phyloP scores from a whole-genome alignment of 2,888 invertebrate genomes.

The Cerastoderma edule region DNA sequence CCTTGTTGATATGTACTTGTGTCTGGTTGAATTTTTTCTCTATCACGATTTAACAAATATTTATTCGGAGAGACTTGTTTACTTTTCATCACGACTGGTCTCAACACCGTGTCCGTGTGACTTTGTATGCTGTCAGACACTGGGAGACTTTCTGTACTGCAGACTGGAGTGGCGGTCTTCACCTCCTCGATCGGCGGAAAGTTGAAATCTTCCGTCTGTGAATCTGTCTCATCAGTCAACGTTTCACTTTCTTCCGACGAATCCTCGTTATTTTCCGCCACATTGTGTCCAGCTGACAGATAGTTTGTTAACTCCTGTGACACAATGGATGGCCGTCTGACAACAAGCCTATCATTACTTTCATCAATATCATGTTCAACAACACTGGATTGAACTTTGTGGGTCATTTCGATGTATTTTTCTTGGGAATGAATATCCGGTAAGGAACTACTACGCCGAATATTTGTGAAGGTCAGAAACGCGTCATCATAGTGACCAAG shows the following conservation, averaged over 20 bases:
- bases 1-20: neutral
- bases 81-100: constrained; percentile 29
- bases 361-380: neutral
- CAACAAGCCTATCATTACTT: constrained; percentile 1
- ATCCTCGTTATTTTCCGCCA: constrained; percentile 25
- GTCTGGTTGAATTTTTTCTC: neutral
- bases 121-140: constrained; percentile 32
- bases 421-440: constrained; percentile 59
- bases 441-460: constrained; percentile 66
- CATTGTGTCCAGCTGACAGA: neutral
- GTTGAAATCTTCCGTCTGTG: constrained; percentile 50
- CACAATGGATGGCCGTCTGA: constrained; percentile 7
- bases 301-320: constrained; percentile 14
- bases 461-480: constrained; percentile 53
- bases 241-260: constrained; percentile 53
- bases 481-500: constrained; percentile 59
- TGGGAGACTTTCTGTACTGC: constrained; percentile 19
- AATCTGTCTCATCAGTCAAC: constrained; percentile 55
- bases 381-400: neutral
- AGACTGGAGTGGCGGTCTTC: constrained; percentile 28
- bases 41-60: neutral
- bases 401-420: constrained; percentile 36
- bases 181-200: constrained; percentile 65
- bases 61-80: constrained; percentile 19
- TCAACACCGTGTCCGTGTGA: constrained; percentile 7